Evolutionary conservation across 2,888 invertebrate species (phyloP).

Genomic region (Aricia artaxerxes): DNA sequence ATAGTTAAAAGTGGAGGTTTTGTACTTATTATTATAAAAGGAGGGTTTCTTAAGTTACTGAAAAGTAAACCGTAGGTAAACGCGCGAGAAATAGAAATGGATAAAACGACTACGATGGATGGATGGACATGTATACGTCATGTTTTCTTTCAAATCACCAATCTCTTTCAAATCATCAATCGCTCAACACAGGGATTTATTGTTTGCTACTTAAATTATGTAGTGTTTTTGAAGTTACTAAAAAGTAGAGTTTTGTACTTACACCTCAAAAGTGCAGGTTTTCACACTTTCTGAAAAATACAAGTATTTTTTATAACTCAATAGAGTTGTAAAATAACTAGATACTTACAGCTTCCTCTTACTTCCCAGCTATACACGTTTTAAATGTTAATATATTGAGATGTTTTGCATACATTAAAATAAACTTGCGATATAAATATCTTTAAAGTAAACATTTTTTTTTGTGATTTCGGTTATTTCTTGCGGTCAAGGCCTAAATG

Average conservation of each 20-base stretch:
- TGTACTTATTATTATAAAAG: background rate
- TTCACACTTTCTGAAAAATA: background rate
- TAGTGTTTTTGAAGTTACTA: too few species aligned
- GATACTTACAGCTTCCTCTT: background rate
- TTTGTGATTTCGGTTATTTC: background rate
- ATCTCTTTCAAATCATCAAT: too few species aligned
- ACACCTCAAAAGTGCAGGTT: background rate
- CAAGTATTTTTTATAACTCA: background rate
- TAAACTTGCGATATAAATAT: background rate
- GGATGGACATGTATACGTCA: too few species aligned
- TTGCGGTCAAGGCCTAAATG: background rate
- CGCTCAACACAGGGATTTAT: too few species aligned
- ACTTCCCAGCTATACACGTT: background rate
- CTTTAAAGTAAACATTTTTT: background rate
- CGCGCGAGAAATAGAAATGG: too few species aligned
- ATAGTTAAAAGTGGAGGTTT: background rate
- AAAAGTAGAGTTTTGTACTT: too few species aligned
- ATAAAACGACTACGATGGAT: too few species aligned
- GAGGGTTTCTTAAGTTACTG: background rate
- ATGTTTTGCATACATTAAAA: constrained; percentile 16
- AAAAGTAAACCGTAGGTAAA: too few species aligned
- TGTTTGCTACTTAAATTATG: too few species aligned
- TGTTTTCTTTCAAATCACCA: too few species aligned
- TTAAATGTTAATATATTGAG: background rate
- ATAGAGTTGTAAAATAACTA: background rate